Conservation (phyloP, 30 jellyfish, hydroid and myxozoan species). For the Aurelia sp. region DNA sequence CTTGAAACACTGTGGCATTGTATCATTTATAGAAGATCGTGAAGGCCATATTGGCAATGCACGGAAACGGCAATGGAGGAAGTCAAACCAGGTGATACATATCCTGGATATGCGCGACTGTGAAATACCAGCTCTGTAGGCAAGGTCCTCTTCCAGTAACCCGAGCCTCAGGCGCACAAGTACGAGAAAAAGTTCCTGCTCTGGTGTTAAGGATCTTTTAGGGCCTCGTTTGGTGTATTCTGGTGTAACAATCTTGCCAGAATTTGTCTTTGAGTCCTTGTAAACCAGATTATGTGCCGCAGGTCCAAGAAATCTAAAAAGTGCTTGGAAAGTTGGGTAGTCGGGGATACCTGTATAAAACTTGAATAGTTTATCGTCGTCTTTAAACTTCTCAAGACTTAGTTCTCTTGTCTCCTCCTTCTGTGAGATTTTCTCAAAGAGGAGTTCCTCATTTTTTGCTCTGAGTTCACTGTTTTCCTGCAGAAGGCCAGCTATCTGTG, state of each 20-base stretch:
- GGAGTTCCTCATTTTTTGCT: no score
- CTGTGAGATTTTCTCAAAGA: no score
- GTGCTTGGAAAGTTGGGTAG: no score
- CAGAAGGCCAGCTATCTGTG: no score
- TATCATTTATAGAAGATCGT: neutral
- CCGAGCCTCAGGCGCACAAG: slow-evolving; percentile 50
- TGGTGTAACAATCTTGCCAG: slow-evolving; percentile 3
- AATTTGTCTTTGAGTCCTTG: neutral
- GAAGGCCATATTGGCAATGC: neutral
- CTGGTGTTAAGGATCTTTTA: slow-evolving; percentile 25
- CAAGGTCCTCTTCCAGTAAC: slow-evolving; percentile 54
- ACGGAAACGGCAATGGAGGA: slow-evolving; percentile 19
- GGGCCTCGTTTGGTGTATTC: slow-evolving; percentile 5
- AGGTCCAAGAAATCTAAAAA: no score
- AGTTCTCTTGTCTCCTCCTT: no score
- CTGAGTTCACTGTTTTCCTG: no score
- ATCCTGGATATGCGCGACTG: neutral
- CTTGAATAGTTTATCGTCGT: no score
- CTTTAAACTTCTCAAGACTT: no score
- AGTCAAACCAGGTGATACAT: slow-evolving; percentile 32
- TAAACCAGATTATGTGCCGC: slow-evolving; percentile 10
- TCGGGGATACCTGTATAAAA: no score
- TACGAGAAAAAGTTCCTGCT: slow-evolving; percentile 41
- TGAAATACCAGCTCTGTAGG: slow-evolving; percentile 11
- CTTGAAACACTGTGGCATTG: slow-evolving; percentile 1